Conservation (phyloP, 2,888 invertebrate species). For the Himalopsyche tibetana region DNA sequence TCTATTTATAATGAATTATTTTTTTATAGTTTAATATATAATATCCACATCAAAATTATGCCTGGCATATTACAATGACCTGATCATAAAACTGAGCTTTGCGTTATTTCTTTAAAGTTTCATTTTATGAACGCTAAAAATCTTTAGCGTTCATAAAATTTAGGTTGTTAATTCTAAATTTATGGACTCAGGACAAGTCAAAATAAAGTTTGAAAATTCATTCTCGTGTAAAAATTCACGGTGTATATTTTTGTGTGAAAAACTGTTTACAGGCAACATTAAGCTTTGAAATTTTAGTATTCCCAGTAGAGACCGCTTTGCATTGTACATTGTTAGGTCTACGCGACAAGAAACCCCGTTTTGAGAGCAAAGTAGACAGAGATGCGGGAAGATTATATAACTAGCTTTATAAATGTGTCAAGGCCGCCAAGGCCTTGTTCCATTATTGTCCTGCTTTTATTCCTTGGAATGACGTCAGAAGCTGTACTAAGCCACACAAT, state of each 20-base stretch:
- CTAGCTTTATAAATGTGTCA: conserved; percentile 19
- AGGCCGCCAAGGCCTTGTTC: neutral
- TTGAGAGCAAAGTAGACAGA: neutral
- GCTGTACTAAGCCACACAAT: neutral
- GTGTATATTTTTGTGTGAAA: neutral
- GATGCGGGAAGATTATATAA: neutral
- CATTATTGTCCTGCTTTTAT: neutral
- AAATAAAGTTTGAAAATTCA: conserved; percentile 4
- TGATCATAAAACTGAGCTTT: neutral
- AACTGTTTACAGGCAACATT: neutral
- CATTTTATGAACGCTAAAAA: neutral
- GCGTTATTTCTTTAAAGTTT: neutral
- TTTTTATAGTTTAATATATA: no score
- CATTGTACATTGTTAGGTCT: no score
- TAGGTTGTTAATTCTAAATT: neutral
- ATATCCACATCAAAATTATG: no score
- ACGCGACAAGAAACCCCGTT: neutral
- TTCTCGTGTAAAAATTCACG: neutral
- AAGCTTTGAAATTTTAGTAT: neutral
- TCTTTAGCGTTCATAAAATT: neutral
- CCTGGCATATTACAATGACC: neutral
- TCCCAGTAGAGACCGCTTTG: neutral
- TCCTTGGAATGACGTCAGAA: conserved; percentile 1
- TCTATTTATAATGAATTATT: no score
- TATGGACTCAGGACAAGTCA: neutral